Base-by-base conservation (phyloP, 1,140 invertebrate genomes). In the Epicauta chinensis region DNA sequence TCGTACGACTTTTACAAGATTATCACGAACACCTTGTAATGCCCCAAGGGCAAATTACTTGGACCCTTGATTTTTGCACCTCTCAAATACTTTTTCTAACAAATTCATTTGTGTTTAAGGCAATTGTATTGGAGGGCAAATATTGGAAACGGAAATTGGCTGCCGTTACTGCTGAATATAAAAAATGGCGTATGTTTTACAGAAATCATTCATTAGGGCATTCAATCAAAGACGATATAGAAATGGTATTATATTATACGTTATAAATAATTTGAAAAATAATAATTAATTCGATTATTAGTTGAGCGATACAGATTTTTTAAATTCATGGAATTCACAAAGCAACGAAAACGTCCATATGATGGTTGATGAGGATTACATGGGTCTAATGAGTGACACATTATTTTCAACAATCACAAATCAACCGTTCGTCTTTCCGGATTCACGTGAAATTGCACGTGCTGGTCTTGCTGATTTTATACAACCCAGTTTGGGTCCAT, bases 111-210 rank as follows among this genome's bases (percentile, higher is more conserved):
- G n/a, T n/a, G n/a, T n/a, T n/a, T n/a, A n/a, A 93, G 91, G 89
- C 93, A 59, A 88, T 95, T 47, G 89, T 97, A 49, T 77, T 97
- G 64, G 94, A 98, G 77, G 93, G 93, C 36, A 97, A 98, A 80
- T 99, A 99, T 73, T 99, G 97, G 96, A 99, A 99, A 77, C 74
- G 97, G 68, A 85, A 93, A 75, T 81, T 96, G 46, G 89, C 93
- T 59, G 95, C 93, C 14, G 94, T 99, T 13, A 95, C 93, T 63
- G 93, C 93, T 44, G 97, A 99, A 75, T 99, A 99, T 76, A 97
- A 98, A 80, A 96, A 95, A 87, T 99, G 97, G 97, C 83, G 97
- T 37, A 86, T 92, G 75, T 97, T 92, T 78, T 93, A 89, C 75
- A 84, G 89, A 65, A 90, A 91, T 72, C 82, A 83, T 68, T 78